phyloP scores from a whole-genome alignment of 1,140 invertebrate genomes.

The Heliconius eleuchia region DNA sequence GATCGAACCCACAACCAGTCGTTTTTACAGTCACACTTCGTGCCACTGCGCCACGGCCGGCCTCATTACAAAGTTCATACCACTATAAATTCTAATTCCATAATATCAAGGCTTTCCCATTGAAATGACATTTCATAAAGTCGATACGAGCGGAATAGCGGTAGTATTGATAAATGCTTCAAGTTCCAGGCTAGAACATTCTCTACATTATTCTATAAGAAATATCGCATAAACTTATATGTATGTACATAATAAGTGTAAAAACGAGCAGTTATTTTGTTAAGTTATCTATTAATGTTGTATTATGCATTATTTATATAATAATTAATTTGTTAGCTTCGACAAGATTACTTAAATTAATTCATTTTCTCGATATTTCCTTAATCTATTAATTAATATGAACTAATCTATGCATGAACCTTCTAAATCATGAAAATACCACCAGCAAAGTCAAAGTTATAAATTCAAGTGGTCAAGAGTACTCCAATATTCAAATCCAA shows the following conservation, averaged over 20 bases:
- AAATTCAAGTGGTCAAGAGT: slow-evolving; percentile 8
- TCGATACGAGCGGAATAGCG: background rate
- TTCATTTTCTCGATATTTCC: background rate
- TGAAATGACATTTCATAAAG: background rate
- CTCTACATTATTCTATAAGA: background rate
- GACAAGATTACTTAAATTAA: too few relatives aligned
- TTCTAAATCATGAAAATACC: background rate
- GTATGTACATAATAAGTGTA: background rate
- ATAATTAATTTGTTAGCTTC: too few relatives aligned
- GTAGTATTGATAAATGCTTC: slow-evolving; percentile 1
- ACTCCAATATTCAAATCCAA: slow-evolving; percentile 1
- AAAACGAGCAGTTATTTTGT: too few relatives aligned
- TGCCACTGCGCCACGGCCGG: too few relatives aligned
- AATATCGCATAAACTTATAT: background rate
- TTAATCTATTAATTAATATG: too few relatives aligned
- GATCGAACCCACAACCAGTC: too few relatives aligned
- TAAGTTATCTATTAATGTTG: too few relatives aligned
- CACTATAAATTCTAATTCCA: too few relatives aligned
- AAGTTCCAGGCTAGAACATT: background rate
- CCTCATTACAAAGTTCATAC: too few relatives aligned
- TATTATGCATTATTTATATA: too few relatives aligned
- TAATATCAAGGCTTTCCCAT: background rate
- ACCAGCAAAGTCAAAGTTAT: background rate
- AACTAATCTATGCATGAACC: background rate
- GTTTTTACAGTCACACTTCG: too few relatives aligned